A percentile compares a stretch with the other conserved stretches of the same genome.
phyloP scores from a whole-genome alignment of 2,888 invertebrate species.

The Cephus spinipes region DNA sequence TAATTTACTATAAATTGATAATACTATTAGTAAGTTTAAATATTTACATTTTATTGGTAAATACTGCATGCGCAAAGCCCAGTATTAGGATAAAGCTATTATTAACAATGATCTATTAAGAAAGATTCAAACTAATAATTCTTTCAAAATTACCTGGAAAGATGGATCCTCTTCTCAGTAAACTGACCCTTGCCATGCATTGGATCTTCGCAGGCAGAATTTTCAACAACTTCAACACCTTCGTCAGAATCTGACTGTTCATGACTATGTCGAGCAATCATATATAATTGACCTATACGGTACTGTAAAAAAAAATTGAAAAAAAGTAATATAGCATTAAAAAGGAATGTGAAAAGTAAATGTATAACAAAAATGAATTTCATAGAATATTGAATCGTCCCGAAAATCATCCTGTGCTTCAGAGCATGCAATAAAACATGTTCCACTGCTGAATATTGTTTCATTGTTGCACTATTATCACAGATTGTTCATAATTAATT shows the following conservation, averaged over 20 bases:
- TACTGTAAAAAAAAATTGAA: constrained; percentile 73
- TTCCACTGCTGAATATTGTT: constrained; percentile 10
- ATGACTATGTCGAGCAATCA: constrained; percentile 93
- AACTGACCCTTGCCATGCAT: constrained; percentile 86
- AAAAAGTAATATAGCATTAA: neutral
- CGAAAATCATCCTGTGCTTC: constrained; percentile 7
- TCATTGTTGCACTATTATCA: neutral
- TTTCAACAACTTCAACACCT: constrained; percentile 91
- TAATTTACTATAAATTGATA: constrained; percentile 76
- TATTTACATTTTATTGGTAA: neutral
- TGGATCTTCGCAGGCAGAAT: constrained; percentile 82
- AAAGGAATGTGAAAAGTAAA: constrained; percentile 23
- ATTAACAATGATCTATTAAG: neutral
- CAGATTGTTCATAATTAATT: constrained; percentile 3
- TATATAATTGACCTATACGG: constrained; percentile 90
- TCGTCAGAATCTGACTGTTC: constrained; percentile 92
- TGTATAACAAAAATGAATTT: neutral
- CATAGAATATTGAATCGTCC: neutral
- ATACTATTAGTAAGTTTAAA: neutral
- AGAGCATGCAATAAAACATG: constrained; percentile 13
- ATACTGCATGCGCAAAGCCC: neutral
- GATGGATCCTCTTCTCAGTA: constrained; percentile 91
- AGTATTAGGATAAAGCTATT: neutral
- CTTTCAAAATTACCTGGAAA: constrained; percentile 76
- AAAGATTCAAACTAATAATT: constrained; percentile 7